These are phyloP conservation scores for Epirrita christyi DNA, from an alignment of 2,888 invertebrate genomes.

Conservation along the genomic window DNA sequence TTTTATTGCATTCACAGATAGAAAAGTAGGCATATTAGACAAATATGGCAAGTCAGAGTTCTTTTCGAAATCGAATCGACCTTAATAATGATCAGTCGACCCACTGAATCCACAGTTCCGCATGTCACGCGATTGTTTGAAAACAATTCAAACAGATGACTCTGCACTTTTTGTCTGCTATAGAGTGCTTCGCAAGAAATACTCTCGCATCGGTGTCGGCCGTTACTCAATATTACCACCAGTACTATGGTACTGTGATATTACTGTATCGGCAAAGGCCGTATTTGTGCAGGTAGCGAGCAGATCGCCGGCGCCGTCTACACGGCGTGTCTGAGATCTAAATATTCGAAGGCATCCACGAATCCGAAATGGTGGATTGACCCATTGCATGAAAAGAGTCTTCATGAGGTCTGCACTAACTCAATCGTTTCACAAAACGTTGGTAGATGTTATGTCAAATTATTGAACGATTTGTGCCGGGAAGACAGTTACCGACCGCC, in stretches of 20 bases:
- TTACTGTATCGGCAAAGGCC: slow-evolving; percentile 10
- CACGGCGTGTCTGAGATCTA: background rate
- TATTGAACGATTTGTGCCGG: background rate
- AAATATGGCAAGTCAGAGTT: no score
- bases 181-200: slow-evolving; percentile 18
- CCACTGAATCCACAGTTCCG: slow-evolving; percentile 11
- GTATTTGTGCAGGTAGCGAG: slow-evolving; percentile 4
- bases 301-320: background rate
- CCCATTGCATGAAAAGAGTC: no score
- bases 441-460: no score
- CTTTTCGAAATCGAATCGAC: slow-evolving; percentile 2
- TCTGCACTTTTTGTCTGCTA: slow-evolving; percentile 11
- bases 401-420: no score
- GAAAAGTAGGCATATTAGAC: no score
- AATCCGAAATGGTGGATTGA: no score
- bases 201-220: slow-evolving; percentile 17
- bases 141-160: slow-evolving; percentile 29
- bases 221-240: slow-evolving; percentile 26
- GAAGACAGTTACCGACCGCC: background rate
- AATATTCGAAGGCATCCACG: no score
- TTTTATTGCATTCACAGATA: no score
- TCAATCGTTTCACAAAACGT: no score
- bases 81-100: background rate
- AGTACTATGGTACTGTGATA: no score
- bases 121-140: slow-evolving; percentile 27